Percentiles rank a stretch among this genome's conserved stretches.
Conservation (phyloP, 1,140 invertebrate genomes). For the Papilio polytes region DNA sequence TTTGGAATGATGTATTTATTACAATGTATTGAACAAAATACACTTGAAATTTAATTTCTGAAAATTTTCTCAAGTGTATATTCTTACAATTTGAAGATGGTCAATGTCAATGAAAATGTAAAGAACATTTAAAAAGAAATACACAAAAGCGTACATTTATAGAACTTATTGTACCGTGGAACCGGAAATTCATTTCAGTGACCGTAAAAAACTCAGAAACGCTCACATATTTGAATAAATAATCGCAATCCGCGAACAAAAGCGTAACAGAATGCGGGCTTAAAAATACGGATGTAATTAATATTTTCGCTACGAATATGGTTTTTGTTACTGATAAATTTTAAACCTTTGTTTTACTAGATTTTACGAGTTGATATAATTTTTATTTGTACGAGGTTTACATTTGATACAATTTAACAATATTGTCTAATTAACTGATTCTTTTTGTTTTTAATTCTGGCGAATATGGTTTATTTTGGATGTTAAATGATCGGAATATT, state of each 20-base stretch:
- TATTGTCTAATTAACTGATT: background rate
- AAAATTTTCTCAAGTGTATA: background rate
- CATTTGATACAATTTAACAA: background rate
- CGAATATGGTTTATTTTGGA: too few species aligned
- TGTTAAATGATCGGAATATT: too few species aligned
- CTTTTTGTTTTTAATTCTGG: too few species aligned
- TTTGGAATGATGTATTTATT: too few species aligned
- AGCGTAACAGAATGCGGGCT: constrained; percentile 33
- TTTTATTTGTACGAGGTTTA: background rate
- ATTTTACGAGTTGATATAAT: constrained; percentile 11
- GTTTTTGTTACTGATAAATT: constrained; percentile 27
- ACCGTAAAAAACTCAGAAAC: constrained; percentile 34
- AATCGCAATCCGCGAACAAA: constrained; percentile 35
- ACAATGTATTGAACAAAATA: background rate
- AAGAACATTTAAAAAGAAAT: constrained; percentile 7
- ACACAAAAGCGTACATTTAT: constrained; percentile 1
- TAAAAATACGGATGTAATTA: constrained; percentile 34
- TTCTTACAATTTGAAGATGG: background rate
- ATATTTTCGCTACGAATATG: constrained; percentile 35
- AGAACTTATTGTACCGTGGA: constrained; percentile 21
- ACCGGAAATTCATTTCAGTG: constrained; percentile 33
- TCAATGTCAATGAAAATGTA: constrained; percentile 2
- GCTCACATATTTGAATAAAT: constrained; percentile 37
- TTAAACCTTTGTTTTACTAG: constrained; percentile 5
- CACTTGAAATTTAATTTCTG: background rate